Conservation (phyloP, 1,140 invertebrate species). For the Eurosta solidaginis region DNA sequence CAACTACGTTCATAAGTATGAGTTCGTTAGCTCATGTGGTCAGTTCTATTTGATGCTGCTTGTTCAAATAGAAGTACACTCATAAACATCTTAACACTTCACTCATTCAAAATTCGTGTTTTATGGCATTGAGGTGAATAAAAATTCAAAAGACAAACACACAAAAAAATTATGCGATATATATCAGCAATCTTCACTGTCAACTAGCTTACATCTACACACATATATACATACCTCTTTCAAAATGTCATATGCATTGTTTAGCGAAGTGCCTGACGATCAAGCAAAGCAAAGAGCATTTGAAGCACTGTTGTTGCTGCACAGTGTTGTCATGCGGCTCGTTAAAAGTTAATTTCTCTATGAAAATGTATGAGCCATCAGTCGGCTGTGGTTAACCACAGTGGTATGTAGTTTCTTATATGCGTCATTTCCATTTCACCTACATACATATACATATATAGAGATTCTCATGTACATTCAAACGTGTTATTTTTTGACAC, state of each 20-base stretch:
- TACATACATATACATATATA: neutral
- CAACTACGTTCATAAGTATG: neutral
- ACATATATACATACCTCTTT: too few species aligned
- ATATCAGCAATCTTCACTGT: too few species aligned
- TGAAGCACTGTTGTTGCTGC: neutral
- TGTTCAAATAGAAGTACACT: neutral
- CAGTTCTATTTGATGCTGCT: neutral
- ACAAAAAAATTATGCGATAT: too few species aligned
- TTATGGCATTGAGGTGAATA: too few species aligned
- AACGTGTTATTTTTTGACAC: neutral
- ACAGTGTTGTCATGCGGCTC: neutral
- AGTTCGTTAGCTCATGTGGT: neutral
- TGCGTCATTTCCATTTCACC: neutral
- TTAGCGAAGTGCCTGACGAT: neutral
- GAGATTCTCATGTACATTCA: neutral
- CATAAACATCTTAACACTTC: neutral
- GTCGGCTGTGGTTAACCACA: neutral
- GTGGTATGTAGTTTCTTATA: neutral
- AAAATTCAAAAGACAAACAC: too few species aligned
- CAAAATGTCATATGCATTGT: too few species aligned
- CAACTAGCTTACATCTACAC: too few species aligned
- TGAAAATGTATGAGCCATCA: neutral
- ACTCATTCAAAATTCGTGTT: neutral
- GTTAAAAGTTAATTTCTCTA: conserved; percentile 20
- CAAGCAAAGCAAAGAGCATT: neutral